A percentile compares a stretch with the other conserved stretches of the same genome.
Conservation (phyloP, 2,888 invertebrate genomes). For the Tricholauxania praeusta region DNA sequence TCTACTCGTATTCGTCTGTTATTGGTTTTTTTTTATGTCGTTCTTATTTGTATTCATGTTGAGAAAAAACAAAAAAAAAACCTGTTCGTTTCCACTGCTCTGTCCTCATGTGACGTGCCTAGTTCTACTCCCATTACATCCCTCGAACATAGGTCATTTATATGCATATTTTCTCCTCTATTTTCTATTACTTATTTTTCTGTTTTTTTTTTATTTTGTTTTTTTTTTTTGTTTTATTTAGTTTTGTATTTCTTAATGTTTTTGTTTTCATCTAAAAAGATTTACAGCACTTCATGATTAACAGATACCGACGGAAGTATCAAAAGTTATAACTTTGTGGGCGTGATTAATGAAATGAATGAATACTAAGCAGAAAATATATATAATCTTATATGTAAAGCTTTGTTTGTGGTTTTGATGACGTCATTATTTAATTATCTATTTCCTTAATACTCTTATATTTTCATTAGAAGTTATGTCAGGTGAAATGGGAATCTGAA, state of each 20-base stretch:
- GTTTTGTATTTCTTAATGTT: background rate
- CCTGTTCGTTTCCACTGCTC: too few relatives aligned
- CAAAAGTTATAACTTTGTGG: slow-evolving; percentile 21
- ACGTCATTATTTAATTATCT: background rate
- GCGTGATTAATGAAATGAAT: slow-evolving; percentile 28
- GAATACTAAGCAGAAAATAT: background rate
- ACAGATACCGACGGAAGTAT: slow-evolving; percentile 27
- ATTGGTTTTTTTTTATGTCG: background rate
- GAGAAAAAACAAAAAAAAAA: too few relatives aligned
- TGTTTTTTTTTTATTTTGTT: too few relatives aligned
- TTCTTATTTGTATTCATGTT: background rate
- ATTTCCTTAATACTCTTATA: too few relatives aligned
- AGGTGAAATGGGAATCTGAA: background rate
- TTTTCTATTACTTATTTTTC: too few relatives aligned
- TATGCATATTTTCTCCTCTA: background rate
- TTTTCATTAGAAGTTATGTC: too few relatives aligned
- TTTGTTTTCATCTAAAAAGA: slow-evolving; percentile 5
- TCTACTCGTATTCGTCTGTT: too few relatives aligned
- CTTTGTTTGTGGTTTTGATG: background rate
- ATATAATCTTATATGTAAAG: background rate
- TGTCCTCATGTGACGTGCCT: background rate
- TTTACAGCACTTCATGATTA: slow-evolving; percentile 26
- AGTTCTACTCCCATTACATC: background rate
- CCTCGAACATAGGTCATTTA: background rate
- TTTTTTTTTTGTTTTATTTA: background rate